phyloP scores from a whole-genome alignment of 2,888 invertebrate species.

The Oligia strigilis region DNA sequence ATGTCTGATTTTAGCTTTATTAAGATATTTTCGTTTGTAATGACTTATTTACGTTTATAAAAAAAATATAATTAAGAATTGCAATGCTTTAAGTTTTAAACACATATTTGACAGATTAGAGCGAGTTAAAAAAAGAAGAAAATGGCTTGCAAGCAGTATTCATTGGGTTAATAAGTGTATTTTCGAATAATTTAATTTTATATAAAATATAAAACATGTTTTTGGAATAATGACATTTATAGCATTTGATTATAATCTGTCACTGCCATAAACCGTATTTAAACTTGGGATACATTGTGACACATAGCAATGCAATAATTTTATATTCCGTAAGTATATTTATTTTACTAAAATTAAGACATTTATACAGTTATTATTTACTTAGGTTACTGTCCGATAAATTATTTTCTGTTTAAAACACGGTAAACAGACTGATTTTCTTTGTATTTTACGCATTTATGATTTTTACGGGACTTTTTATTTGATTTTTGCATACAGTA shows the following conservation, averaged over 20 bases:
- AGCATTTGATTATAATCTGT: slow-evolving; percentile 25
- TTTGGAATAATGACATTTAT: slow-evolving; percentile 12
- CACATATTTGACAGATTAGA: slow-evolving; percentile 13
- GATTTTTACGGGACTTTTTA: slow-evolving; percentile 19
- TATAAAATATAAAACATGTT: not conserved
- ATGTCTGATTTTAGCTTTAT: slow-evolving; percentile 55
- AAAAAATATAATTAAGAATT: slow-evolving; percentile 28
- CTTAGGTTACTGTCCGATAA: slow-evolving; percentile 23
- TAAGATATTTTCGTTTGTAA: slow-evolving; percentile 43
- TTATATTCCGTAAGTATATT: slow-evolving; percentile 39
- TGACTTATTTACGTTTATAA: slow-evolving; percentile 13
- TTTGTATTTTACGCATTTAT: slow-evolving; percentile 55
- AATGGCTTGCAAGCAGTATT: slow-evolving; percentile 48
- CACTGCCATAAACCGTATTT: slow-evolving; percentile 34
- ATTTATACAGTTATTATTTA: slow-evolving; percentile 29
- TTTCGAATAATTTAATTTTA: slow-evolving; percentile 14
- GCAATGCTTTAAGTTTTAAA: slow-evolving; percentile 37
- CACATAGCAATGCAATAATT: slow-evolving; percentile 37
- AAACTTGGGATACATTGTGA: slow-evolving; percentile 11
- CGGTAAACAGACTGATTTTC: slow-evolving; percentile 52
- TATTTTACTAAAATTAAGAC: slow-evolving; percentile 37
- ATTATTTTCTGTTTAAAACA: slow-evolving; percentile 55
- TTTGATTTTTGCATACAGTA: slow-evolving; percentile 5
- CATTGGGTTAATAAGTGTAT: slow-evolving; percentile 10
- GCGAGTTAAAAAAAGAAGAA: slow-evolving; percentile 20